Base-by-base conservation (phyloP, 2,888 invertebrate species). In the Phaedon cochleariae region DNA sequence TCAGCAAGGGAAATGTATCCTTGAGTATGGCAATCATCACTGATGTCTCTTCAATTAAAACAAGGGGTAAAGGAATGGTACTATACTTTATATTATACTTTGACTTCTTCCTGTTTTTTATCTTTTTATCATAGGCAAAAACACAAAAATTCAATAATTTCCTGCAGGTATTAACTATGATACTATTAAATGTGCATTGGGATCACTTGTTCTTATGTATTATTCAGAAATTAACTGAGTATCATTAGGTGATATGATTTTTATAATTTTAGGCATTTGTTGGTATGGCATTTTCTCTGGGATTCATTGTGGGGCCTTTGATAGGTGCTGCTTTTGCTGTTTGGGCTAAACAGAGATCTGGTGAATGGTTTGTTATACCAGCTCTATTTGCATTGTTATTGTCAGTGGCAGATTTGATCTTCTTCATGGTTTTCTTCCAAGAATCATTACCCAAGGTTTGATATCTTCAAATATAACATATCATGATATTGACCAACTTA, bases 1-100 rank as follows among this genome's bases (percentile, higher is more conserved):
- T 98, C 20, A 96, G 96, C 82, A 98, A 98, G 85, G 98, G 97
- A 21, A 99, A 98, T 83, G 93, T 99, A 12, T 96, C 96, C 73
- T 87, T 99, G 21, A 93, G 95, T 65, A 96, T 97, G 89, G 97
- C 98, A 1, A 91, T 98, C 62, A 93, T 98, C 37, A 92, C 97
- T 0, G 99, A 99, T 85, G 92, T 95, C 7, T 94, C 95, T 1
- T 89, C 91, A 65, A 87, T 90, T 55, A 90, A 91, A 76, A 91
- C 92, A n/a, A 88, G 98, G 77, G 95, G 95, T 37, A 92, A 90
- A 82, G 97, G 96, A 80, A 98, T 98, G 98, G 96, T 95, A 85
- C 22, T 57, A 45, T 45, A 5, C 41, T 31, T 57, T 18, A 45
- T 57, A 67, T 62, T 61, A 15, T 55, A 12, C 29, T 17, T n/a